phyloP scores from a whole-genome alignment of 1,140 invertebrate genomes.

The Galleria mellonella region DNA sequence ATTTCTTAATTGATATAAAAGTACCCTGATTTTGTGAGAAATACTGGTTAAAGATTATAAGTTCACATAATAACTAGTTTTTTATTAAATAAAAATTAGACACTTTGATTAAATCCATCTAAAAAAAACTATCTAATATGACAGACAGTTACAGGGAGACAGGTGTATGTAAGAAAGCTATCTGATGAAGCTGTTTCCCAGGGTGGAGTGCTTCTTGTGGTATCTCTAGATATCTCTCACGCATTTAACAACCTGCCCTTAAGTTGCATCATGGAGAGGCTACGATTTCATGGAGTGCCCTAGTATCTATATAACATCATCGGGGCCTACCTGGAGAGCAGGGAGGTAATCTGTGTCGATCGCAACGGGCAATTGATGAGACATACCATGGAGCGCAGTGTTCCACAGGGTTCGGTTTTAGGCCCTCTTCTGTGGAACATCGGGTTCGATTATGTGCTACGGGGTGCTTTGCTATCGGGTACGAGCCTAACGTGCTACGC shows the following conservation, averaged over 20 bases:
- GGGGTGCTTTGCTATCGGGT: neutral
- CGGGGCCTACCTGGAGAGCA: neutral
- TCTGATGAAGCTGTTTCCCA: no score
- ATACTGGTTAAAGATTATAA: no score
- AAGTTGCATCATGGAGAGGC: neutral
- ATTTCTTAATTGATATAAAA: no score
- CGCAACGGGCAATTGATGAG: no score
- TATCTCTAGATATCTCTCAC: neutral
- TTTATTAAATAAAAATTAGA: no score
- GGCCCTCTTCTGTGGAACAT: conserved; percentile 1
- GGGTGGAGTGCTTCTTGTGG: neutral
- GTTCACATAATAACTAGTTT: no score
- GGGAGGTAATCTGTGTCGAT: neutral
- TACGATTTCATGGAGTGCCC: neutral
- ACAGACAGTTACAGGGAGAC: no score
- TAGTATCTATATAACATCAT: neutral
- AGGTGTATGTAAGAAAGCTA: no score
- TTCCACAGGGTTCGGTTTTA: conserved; percentile 1
- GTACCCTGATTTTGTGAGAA: no score
- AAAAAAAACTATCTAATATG: no score
- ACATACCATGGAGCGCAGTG: no score
- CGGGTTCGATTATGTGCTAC: neutral
- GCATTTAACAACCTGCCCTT: neutral
- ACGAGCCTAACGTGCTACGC: neutral
- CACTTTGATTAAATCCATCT: no score